Evolutionary conservation across 2,888 invertebrate genomes (phyloP), one percentile per base, ranked within the genome.

Genomic region (Boloria euphrosyne): DNA sequence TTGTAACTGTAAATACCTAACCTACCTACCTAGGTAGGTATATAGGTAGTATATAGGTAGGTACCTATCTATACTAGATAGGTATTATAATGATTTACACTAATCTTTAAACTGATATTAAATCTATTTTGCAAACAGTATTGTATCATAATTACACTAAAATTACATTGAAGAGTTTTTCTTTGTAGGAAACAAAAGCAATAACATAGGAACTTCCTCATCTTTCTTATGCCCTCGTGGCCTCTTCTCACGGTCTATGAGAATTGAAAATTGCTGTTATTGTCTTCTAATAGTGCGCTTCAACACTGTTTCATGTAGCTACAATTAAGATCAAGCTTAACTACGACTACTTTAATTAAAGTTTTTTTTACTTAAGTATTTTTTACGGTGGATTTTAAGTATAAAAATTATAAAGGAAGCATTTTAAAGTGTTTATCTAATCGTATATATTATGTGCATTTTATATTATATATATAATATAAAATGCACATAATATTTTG

Each of bases 191-290:
- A 69, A 68, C 67, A 69, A 61, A 54, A 66, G 58, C 64, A 38
- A 61, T 61, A 52, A 46, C 65, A 63, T 63, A 63, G 66, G 67
- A 66, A 67, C 68, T 72, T 72, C 69, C 69, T 72, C 70, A 71
- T 67, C 68, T 71, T 66, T 66, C 67, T 66, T 59, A 27, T 72
- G 75, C 67, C 74, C 73, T 69, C 75, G 69, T 77, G 71, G 75
- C 77, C 73, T 71, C 73, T 75, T 78, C 78, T 73, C 77, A 77
- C 74, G 77, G 57, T 53, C 67, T 73, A 67, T 76, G 76, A 72
- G 76, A 78, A 74, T 64, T 76, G 76, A 72, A 75, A 78, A 74
- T 64, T 63, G 43, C 57, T 59, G 55, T 65, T 51, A 72, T 72
- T 72, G 71, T 72, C 49, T 68, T 51, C 44, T 49, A 61, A 64